phyloP scores from a whole-genome alignment of 2,113 vertebrate species.

The Paedocypris sp. region DNA sequence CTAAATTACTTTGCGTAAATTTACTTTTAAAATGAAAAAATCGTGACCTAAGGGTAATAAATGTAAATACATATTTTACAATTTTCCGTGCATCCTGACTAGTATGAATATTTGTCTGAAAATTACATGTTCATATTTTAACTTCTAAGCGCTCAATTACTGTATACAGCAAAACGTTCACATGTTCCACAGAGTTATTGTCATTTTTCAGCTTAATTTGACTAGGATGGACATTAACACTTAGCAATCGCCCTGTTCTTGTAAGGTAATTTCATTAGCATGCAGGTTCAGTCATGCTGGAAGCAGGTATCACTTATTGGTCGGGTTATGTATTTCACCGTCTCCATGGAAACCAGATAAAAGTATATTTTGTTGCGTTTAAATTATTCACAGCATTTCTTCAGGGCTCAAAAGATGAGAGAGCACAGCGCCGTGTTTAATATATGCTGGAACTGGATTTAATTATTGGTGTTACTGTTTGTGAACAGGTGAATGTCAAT shows the following conservation, averaged over 20 bases:
- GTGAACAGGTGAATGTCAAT: background rate
- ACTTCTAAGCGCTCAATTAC: no score
- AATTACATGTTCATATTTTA: no score
- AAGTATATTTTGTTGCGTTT: constrained; percentile 33
- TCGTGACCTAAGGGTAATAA: no score
- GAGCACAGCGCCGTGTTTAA: background rate
- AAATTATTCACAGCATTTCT: constrained; percentile 54
- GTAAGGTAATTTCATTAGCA: background rate
- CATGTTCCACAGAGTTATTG: background rate
- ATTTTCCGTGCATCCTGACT: no score
- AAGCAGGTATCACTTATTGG: constrained; percentile 34
- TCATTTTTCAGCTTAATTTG: no score
- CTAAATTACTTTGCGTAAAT: no score
- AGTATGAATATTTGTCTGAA: no score
- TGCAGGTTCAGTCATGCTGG: constrained; percentile 25
- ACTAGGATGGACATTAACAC: no score
- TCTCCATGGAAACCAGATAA: constrained; percentile 52
- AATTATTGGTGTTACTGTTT: constrained; percentile 6
- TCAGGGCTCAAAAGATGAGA: constrained; percentile 25
- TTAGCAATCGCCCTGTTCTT: background rate
- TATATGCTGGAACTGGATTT: background rate
- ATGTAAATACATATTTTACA: no score
- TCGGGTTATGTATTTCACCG: constrained; percentile 22
- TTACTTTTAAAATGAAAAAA: no score
- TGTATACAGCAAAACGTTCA: background rate